phyloP scores from a whole-genome alignment of 2,888 invertebrate genomes.

The Hydrotaea cyrtoneurina region DNA sequence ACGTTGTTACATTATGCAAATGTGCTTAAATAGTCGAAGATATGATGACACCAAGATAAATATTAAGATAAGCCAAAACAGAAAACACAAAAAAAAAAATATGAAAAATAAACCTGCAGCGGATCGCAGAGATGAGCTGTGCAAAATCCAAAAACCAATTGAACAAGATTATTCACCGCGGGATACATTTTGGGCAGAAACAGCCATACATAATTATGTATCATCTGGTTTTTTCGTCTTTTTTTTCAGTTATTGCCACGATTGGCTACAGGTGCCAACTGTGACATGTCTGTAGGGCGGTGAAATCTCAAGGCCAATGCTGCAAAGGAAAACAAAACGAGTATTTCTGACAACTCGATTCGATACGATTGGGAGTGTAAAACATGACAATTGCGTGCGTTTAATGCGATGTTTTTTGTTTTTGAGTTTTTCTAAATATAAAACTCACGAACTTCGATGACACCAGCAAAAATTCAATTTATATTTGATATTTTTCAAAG shows the following conservation, averaged over 20 bases:
- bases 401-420: not conserved
- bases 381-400: conserved; percentile 36
- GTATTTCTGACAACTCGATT: not conserved
- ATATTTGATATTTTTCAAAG: too few species aligned
- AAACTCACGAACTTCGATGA: too few species aligned
- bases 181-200: conserved; percentile 37
- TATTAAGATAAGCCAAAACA: conserved; percentile 61
- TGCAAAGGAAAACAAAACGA: not conserved
- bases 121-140: conserved; percentile 6
- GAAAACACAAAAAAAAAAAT: not conserved
- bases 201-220: conserved; percentile 46
- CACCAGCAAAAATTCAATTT: too few species aligned
- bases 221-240: not conserved
- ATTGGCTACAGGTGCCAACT: conserved; percentile 64
- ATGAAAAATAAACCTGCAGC: conserved; percentile 19
- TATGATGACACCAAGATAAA: conserved; percentile 67
- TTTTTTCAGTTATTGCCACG: conserved; percentile 32
- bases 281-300: conserved; percentile 44
- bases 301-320: conserved; percentile 56
- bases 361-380: conserved; percentile 11
- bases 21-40: conserved; percentile 67
- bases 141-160: conserved; percentile 40
- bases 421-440: too few species aligned
- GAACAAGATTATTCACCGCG: conserved; percentile 59
- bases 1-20: conserved; percentile 66